Percentiles rank a stretch among this genome's conserved stretches.
Evolutionary conservation across 2,113 vertebrate genomes (phyloP).

Genomic region (Melospiza georgiana): DNA sequence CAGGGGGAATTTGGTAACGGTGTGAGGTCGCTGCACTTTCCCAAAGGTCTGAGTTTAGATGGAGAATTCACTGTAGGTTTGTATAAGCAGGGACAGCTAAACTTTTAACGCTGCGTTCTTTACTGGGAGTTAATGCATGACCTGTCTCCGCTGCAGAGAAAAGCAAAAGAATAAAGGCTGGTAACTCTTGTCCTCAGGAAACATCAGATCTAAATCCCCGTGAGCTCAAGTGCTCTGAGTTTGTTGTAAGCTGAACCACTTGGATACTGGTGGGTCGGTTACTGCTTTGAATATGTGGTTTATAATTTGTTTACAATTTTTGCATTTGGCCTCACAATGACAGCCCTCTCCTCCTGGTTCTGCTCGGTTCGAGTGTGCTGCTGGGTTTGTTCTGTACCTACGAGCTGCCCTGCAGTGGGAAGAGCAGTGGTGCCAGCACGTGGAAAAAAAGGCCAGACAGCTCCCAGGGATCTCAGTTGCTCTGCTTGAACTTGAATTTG

Average conservation of each 20-base stretch:
- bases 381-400: background rate
- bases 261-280: background rate
- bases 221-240: background rate
- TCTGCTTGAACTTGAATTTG: background rate
- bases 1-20: background rate
- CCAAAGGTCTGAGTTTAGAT: background rate
- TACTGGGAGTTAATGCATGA: background rate
- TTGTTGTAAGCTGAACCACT: background rate
- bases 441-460: background rate
- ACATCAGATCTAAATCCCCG: background rate
- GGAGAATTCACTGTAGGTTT: rapidly evolving
- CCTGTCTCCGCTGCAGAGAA: background rate
- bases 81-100: background rate
- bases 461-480: background rate
- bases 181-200: background rate
- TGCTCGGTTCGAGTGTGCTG: background rate
- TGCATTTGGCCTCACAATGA: background rate
- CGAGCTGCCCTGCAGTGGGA: rapidly evolving
- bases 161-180: background rate
- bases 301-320: background rate
- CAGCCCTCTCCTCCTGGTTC: background rate
- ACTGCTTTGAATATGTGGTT: background rate
- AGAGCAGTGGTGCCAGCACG: background rate
- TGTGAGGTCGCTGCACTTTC: background rate
- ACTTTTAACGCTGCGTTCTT: background rate